phyloP scores from a whole-genome alignment of 2,797 vertebrate species.

The Eutrigla gurnardus region DNA sequence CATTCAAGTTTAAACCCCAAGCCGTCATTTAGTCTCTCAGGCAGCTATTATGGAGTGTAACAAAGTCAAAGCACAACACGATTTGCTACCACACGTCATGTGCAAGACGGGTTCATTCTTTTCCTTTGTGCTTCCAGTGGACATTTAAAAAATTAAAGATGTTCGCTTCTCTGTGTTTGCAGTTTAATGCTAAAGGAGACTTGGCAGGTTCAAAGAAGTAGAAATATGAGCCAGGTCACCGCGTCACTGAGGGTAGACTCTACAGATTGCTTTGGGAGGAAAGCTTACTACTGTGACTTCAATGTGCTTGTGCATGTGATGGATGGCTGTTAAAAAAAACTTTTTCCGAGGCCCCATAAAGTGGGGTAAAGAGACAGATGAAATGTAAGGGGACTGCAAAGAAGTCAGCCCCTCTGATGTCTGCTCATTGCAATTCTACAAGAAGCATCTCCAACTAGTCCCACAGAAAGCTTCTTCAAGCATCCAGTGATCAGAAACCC shows the following conservation, averaged over 20 bases:
- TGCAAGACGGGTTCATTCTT: not conserved
- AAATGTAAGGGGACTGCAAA: conserved; percentile 33
- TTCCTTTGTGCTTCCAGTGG: conserved; percentile 32
- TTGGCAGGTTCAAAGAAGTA: conserved; percentile 30
- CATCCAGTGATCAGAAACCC: conserved; percentile 58
- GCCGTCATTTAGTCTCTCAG: conserved; percentile 52
- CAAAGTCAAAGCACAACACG: conserved; percentile 37
- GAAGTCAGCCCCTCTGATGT: conserved; percentile 45
- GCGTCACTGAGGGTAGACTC: conserved; percentile 15
- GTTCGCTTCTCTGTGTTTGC: conserved; percentile 15
- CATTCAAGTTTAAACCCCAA: conserved; percentile 47
- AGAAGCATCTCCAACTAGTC: conserved; percentile 42
- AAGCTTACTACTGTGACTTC: conserved; percentile 20
- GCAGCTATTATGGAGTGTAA: conserved; percentile 41
- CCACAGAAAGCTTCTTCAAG: conserved; percentile 48
- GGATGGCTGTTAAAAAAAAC: conserved; percentile 23
- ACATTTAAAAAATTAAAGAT: conserved; percentile 11
- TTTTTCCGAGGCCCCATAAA: conserved; percentile 33
- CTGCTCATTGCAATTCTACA: conserved; percentile 62
- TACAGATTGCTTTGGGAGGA: conserved; percentile 22
- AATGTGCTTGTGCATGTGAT: conserved; percentile 23
- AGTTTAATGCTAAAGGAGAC: conserved; percentile 2
- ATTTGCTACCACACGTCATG: not conserved
- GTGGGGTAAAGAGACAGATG: conserved; percentile 37
- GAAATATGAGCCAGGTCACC: conserved; percentile 32